phyloP scores from a whole-genome alignment of 2,113 vertebrate species.

The Pangasianodon hypophthalmus region DNA sequence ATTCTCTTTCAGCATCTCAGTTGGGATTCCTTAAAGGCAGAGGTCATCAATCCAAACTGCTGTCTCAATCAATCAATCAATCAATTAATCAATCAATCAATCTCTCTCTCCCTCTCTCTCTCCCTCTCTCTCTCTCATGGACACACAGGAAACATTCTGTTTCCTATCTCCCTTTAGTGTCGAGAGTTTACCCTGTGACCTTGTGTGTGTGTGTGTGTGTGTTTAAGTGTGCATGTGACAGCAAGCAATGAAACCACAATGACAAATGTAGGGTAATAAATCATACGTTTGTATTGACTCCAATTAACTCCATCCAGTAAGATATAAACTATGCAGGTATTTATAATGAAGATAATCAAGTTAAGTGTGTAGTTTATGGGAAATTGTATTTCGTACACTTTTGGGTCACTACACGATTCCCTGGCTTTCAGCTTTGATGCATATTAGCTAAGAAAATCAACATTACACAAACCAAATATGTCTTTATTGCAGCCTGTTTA shows the following conservation, averaged over 20 bases:
- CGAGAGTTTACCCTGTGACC: neutral
- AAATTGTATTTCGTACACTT: neutral
- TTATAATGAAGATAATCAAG: neutral
- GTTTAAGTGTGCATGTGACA: neutral
- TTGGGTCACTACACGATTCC: no score
- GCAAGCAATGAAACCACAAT: neutral
- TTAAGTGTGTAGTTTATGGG: neutral
- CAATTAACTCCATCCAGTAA: neutral
- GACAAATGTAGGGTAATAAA: neutral
- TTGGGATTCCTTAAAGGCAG: slow-evolving; percentile 10
- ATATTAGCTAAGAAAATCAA: no score
- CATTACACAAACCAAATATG: no score
- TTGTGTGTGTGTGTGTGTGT: neutral
- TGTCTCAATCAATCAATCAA: neutral
- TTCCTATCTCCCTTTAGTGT: neutral
- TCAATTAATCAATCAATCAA: no score
- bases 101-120: no score
- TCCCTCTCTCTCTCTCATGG: neutral
- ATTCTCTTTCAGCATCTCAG: slow-evolving; percentile 7
- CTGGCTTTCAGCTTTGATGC: no score
- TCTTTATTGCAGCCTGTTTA: neutral
- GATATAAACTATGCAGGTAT: neutral
- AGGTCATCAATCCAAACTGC: slow-evolving; percentile 3
- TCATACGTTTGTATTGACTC: neutral
- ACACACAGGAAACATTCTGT: neutral